phyloP scores from a whole-genome alignment of 2,113 vertebrate species.

The Saguinus imperator region DNA sequence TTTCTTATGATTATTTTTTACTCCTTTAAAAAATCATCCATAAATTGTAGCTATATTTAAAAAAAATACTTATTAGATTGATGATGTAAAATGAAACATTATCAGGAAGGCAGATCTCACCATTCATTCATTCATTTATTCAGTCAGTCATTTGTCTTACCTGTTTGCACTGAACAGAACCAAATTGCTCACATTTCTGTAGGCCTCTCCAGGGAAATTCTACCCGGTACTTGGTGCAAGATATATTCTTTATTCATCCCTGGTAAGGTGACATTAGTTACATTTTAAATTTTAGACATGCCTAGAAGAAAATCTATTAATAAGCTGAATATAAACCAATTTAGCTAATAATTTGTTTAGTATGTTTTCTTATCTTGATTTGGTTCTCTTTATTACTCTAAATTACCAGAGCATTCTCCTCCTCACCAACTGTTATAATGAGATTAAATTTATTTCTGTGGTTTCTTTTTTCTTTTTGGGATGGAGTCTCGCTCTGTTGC shows the following conservation, averaged over 20 bases:
- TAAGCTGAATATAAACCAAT: slow-evolving; percentile 65
- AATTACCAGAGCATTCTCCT: slow-evolving; percentile 50
- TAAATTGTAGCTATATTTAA: slow-evolving; percentile 61
- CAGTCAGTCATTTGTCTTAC: background rate
- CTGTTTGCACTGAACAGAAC: background rate
- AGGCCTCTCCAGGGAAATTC: background rate
- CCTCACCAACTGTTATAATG: background rate
- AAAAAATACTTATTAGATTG: slow-evolving; percentile 50
- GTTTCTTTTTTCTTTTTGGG: background rate
- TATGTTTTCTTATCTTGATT: slow-evolving; percentile 61
- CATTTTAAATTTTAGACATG: slow-evolving; percentile 60
- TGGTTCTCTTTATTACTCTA: slow-evolving; percentile 62
- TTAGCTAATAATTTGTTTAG: slow-evolving; percentile 65
- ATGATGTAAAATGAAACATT: slow-evolving; percentile 62
- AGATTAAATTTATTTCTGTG: slow-evolving; percentile 28
- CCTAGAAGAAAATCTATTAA: slow-evolving; percentile 56
- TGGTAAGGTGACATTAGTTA: background rate
- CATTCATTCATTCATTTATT: background rate
- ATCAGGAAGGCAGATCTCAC: background rate
- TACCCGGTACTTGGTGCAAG: background rate
- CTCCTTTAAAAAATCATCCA: slow-evolving; percentile 70
- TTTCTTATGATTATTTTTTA: slow-evolving; percentile 37
- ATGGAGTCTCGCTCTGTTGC: no score
- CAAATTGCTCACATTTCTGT: background rate
- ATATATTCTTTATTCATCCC: slow-evolving; percentile 29